phyloP scores from a whole-genome alignment of 2,113 vertebrate species.

The Gadus chalcogrammus region DNA sequence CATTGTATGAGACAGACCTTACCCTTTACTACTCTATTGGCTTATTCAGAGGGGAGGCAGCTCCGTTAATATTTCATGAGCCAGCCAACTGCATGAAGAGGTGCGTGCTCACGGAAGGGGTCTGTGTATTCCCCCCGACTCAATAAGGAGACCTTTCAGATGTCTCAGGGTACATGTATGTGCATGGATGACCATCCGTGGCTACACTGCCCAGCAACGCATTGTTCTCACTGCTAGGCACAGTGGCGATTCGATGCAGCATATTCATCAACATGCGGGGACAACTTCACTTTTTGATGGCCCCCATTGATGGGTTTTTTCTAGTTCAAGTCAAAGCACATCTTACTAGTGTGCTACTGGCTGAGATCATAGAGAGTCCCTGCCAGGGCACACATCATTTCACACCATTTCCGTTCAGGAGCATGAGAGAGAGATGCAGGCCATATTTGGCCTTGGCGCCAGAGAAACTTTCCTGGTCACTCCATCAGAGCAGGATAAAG shows the following conservation, averaged over 20 bases:
- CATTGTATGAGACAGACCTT: constrained; percentile 56
- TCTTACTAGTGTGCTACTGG: not conserved
- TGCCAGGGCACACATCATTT: not conserved
- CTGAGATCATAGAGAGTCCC: constrained; percentile 37
- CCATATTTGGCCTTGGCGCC: constrained; percentile 21
- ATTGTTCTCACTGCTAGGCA: too few relatives aligned
- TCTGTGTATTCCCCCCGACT: not conserved
- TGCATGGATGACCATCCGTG: not conserved
- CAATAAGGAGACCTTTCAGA: not conserved
- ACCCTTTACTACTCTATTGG: constrained; percentile 59
- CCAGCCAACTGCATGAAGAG: constrained; percentile 54
- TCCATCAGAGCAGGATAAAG: constrained; percentile 36
- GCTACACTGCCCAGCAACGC: too few relatives aligned
- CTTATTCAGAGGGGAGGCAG: constrained; percentile 60
- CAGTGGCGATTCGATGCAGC: constrained; percentile 6
- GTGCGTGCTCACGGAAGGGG: constrained; percentile 49
- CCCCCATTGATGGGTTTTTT: constrained; percentile 11
- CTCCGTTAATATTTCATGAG: constrained; percentile 67
- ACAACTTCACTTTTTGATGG: constrained; percentile 10
- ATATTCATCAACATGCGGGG: constrained; percentile 27
- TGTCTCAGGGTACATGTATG: constrained; percentile 17
- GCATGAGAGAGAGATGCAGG: not conserved
- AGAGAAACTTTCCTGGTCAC: constrained; percentile 30
- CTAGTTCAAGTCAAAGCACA: too few relatives aligned
- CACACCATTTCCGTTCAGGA: too few relatives aligned